phyloP scores from a whole-genome alignment of 2,797 vertebrate genomes.

The Pipistrellus pipistrellus region DNA sequence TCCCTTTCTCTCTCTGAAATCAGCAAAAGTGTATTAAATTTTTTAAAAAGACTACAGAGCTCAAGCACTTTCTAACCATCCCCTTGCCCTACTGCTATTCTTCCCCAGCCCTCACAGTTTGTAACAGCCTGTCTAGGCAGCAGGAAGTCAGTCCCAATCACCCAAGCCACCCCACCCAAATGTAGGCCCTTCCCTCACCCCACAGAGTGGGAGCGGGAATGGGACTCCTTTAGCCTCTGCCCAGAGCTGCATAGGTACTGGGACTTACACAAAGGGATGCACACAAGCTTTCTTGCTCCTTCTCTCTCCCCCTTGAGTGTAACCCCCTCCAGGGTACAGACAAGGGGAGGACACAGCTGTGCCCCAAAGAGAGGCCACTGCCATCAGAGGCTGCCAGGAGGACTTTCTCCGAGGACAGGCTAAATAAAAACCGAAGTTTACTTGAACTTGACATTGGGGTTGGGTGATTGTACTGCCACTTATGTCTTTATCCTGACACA shows the following conservation, averaged over 20 bases:
- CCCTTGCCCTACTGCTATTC: not conserved
- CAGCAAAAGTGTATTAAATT: no score
- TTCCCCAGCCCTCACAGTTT: not conserved
- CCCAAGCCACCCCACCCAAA: not conserved
- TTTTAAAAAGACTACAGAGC: not conserved
- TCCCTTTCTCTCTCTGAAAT: no score
- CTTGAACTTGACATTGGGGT: not conserved
- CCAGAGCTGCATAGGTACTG: not conserved
- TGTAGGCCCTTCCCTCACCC: no score
- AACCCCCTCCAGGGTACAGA: not conserved
- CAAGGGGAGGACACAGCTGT: not conserved
- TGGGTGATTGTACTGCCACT: not conserved
- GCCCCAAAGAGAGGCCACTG: not conserved
- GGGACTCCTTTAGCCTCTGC: not conserved
- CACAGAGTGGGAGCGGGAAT: fast-evolving
- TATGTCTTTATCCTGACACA: conserved; percentile 47
- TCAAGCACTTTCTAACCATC: not conserved
- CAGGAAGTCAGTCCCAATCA: not conserved
- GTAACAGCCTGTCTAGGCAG: no score
- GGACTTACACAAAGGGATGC: not conserved
- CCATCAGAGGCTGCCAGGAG: not conserved
- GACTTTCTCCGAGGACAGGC: not conserved
- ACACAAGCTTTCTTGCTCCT: not conserved
- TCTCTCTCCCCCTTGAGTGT: not conserved
- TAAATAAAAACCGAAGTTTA: not conserved